These are phyloP conservation scores for Actenoides hombroni DNA, from an alignment of 2,113 vertebrate genomes.

Conservation along the genomic window DNA sequence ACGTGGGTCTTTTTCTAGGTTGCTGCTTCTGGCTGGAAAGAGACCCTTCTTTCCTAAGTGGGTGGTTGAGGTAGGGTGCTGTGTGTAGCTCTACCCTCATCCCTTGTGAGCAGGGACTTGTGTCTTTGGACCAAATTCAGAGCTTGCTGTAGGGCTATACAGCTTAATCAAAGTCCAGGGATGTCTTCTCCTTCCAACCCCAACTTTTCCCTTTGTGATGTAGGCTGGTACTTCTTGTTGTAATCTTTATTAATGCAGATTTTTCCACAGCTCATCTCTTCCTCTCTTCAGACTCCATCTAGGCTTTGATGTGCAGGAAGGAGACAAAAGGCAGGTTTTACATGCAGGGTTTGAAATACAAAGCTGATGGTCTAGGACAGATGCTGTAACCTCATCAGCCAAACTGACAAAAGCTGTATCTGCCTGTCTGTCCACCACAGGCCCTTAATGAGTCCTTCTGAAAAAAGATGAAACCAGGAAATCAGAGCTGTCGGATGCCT, in stretches of 20 bases:
- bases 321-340: background rate
- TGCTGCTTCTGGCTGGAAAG: background rate
- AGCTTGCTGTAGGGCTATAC: background rate
- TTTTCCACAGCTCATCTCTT: background rate
- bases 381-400: background rate
- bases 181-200: background rate
- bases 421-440: background rate
- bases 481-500: background rate
- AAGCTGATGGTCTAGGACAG: background rate
- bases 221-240: background rate
- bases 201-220: accelerated
- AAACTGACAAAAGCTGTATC: background rate
- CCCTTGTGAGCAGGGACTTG: background rate
- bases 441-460: background rate
- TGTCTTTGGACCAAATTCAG: background rate
- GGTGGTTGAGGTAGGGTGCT: background rate
- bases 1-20: background rate
- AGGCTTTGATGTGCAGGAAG: background rate
- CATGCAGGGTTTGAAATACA: background rate
- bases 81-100: background rate
- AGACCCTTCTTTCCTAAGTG: background rate
- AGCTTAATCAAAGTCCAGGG: background rate
- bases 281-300: background rate
- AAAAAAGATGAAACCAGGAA: background rate
- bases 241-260: background rate